Evolutionary conservation across 1,140 invertebrate genomes (phyloP), one percentile per base, ranked within the genome.

Genomic region (Lepidurus packardi): DNA sequence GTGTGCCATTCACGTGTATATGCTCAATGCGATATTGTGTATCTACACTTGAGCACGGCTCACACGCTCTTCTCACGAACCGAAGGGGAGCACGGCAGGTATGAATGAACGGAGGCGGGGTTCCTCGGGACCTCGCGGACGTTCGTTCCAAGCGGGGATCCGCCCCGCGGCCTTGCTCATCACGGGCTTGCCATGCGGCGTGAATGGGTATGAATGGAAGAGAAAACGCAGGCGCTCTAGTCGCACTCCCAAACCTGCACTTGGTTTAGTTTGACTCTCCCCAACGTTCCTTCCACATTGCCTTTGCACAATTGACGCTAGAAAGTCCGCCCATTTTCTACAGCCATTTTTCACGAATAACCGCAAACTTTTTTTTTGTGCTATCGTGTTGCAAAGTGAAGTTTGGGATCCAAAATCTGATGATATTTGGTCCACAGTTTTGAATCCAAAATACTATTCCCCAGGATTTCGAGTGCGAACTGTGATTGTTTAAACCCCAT

Each of bases 161-260:
- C 53, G 53, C 53, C 53, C 21, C 53, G 53, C 53, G 53, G 53
- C 53, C 53, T 65, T 65, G 53, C 53, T 65, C 53, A 65, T 65
- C 53, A 21, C 53, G 10, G 45, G 10, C 10, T 10, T 47, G 45
- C 16, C 13, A 13, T 65, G 8, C 53, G 53, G 53, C 53, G 53
- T 65, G 53, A 65, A 65, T 65, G 53, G 53, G 53, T 65, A 65
- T 65, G 53, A 65, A 65, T 65, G 53, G 53, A 65, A 65, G 53
- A 65, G 53, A 65, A 65, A 65, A 65, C 53, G 53, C 53, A 65
- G 53, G 53, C 53, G 53, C 53, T 65, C 16, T 65, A 9, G 53
- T 65, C 53, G 16, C 21, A 65, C 53, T 65, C 53, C 53, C 21
- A 7, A 13, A 65, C 16, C 53, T 16, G 21, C 53, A 65, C 53